Conservation (phyloP, 2,888 invertebrate genomes). For the Muscina levida region DNA sequence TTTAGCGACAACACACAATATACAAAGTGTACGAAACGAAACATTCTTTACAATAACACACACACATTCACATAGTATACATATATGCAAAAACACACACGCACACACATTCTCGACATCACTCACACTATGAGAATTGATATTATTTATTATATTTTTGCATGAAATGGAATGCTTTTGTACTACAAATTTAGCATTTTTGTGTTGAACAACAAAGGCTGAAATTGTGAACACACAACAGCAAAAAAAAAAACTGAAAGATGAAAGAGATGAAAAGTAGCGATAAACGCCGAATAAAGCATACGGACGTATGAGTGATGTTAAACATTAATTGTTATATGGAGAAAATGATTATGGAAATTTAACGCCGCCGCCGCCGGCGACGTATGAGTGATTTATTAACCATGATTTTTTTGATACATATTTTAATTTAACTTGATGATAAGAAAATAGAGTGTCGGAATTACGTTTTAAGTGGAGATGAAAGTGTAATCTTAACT, state of each 20-base stretch:
- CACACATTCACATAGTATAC: neutral
- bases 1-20: slow-evolving; percentile 1
- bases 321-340: slow-evolving; percentile 10
- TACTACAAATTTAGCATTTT: neutral
- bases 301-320: slow-evolving; percentile 25
- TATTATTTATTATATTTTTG: slow-evolving; percentile 53
- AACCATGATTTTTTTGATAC: no score
- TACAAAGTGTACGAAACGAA: neutral
- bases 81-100: neutral
- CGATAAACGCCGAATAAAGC: neutral
- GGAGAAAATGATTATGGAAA: slow-evolving; percentile 22
- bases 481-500: no score
- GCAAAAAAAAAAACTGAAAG: neutral
- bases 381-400: slow-evolving; percentile 28
- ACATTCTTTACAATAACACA: neutral
- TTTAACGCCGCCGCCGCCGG: neutral
- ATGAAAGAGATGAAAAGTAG: neutral
- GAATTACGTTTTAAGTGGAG: no score
- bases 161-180: slow-evolving; percentile 45
- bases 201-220: neutral
- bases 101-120: neutral
- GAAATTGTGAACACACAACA: neutral
- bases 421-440: no score
- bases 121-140: slow-evolving; percentile 16
- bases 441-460: no score